Base-by-base conservation (phyloP, 2,888 invertebrate species). In the Xestia c-nigrum region DNA sequence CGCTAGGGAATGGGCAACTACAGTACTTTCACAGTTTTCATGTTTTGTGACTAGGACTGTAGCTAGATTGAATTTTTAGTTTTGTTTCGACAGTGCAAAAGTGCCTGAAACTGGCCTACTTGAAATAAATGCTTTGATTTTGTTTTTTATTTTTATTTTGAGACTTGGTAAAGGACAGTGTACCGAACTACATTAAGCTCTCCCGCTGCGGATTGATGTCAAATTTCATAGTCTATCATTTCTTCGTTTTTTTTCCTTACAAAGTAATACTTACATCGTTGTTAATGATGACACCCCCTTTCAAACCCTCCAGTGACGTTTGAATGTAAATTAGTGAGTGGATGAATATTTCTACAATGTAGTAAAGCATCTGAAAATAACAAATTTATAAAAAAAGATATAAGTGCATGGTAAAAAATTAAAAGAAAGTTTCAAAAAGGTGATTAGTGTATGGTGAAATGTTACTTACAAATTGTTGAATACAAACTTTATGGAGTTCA, bases 311-410 rank as follows among this genome's bases (percentile, higher is more conserved):
- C 19, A 76, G 57, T 19, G 57, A 24, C 16, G n/a, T 9, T 76
- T 76, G 76, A n/a, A 59, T 12, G 31, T 76, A 65, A 40, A 76
- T 16, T 10, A 76, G 5, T 19, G 76, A 65, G 40, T 76, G 76
- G 3, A 76, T n/a, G 40, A 76, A 57, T 50, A 76, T n/a, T 76
- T 76, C 76, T 50, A 65, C 5, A 38, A 76, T 59, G 31, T 76
- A 76, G 40, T 75, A 75, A 38, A 76, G 57, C 5, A 76, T 57
- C 76, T 76, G 77, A n/a, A 76, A 75, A 40, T 55, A 31, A 55
- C n/a, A 14, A n/a, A n/a, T n/a, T 5, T 40, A 40, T n/a, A 6
- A 43, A 43, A 43, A 63, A 64, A n/a, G 0, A 10, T 12, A 0
- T 9, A 3, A 40, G 12, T 40, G 21, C 0, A 19, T n/a, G 19